Percentiles rank a stretch among this genome's conserved stretches.
Evolutionary conservation across 2,888 invertebrate genomes (phyloP).

Genomic region (Phengaris arion): DNA sequence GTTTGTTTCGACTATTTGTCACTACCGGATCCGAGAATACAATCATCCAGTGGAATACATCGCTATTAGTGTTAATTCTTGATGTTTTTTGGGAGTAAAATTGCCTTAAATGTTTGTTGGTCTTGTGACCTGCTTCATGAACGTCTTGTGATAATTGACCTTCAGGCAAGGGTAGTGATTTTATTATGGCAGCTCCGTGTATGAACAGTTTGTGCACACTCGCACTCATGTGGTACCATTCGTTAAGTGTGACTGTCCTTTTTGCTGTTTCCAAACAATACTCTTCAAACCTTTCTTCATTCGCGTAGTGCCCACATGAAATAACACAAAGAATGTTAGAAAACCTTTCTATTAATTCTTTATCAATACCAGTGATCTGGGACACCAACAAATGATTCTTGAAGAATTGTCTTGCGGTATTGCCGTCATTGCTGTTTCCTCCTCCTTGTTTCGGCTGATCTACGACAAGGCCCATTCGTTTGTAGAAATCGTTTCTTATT

Average conservation of each 20-base stretch:
- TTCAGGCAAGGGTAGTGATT: neutral
- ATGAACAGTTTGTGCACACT: slow-evolving; percentile 23
- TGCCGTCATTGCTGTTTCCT: slow-evolving; percentile 38
- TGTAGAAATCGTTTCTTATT: slow-evolving; percentile 36
- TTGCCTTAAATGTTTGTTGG: neutral
- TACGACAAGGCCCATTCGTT: slow-evolving; percentile 31
- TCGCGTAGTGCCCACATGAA: slow-evolving; percentile 25
- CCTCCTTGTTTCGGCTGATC: slow-evolving; percentile 35
- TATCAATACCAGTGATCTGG: slow-evolving; percentile 35
- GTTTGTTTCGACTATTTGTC: neutral
- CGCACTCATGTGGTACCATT: slow-evolving; percentile 25
- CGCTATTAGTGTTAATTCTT: too few relatives aligned
- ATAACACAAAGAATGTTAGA: slow-evolving; percentile 28
- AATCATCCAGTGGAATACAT: too few relatives aligned
- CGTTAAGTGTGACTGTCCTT: slow-evolving; percentile 12
- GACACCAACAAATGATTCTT: slow-evolving; percentile 30
- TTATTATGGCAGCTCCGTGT: slow-evolving; percentile 21
- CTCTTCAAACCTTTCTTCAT: slow-evolving; percentile 20
- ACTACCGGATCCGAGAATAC: too few relatives aligned
- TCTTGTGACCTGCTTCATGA: neutral
- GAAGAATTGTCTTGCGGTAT: slow-evolving; percentile 36
- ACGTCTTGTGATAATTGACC: neutral
- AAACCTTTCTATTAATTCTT: slow-evolving; percentile 35
- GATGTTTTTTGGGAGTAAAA: too few relatives aligned
- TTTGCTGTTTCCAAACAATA: slow-evolving; percentile 29